Percentiles rank a stretch among this genome's conserved stretches.
Evolutionary conservation across 2,888 invertebrate species (phyloP).

Genomic region (Aromia moschata): DNA sequence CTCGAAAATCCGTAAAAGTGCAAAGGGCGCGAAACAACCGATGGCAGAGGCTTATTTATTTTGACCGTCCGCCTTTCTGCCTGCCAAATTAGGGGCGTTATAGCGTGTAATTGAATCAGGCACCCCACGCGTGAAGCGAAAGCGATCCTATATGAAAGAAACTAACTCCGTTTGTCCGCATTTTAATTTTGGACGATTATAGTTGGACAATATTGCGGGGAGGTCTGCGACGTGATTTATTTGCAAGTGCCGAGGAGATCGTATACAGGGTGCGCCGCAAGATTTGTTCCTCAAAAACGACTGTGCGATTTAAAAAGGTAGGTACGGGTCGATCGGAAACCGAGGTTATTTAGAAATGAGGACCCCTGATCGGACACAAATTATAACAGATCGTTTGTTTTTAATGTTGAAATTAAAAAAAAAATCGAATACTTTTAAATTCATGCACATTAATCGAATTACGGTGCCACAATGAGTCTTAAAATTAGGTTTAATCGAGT

Average conservation of each 20-base stretch:
- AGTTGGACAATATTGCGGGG: neutral
- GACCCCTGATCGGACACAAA: no score
- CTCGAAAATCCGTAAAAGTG: no score
- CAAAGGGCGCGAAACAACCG: neutral
- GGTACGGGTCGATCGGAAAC: no score
- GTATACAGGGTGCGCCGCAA: neutral
- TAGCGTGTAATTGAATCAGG: conserved; percentile 46
- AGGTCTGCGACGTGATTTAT: conserved; percentile 5
- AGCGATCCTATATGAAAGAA: conserved; percentile 5
- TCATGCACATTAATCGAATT: no score
- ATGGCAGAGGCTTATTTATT: conserved; percentile 15
- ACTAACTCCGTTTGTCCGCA: conserved; percentile 15
- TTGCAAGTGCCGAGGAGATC: neutral
- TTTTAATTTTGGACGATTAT: neutral
- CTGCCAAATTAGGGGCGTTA: conserved; percentile 45
- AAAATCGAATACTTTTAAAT: no score
- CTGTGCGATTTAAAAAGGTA: no score
- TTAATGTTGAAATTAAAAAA: no score
- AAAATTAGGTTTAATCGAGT: no score
- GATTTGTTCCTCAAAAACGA: no score
- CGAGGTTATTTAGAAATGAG: no score
- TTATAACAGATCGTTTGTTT: no score
- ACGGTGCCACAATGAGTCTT: no score
- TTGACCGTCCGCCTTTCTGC: conserved; percentile 31
- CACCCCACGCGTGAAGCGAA: conserved; percentile 1